Conservation (phyloP, 2,888 invertebrate species). For the Limulus polyphemus region DNA sequence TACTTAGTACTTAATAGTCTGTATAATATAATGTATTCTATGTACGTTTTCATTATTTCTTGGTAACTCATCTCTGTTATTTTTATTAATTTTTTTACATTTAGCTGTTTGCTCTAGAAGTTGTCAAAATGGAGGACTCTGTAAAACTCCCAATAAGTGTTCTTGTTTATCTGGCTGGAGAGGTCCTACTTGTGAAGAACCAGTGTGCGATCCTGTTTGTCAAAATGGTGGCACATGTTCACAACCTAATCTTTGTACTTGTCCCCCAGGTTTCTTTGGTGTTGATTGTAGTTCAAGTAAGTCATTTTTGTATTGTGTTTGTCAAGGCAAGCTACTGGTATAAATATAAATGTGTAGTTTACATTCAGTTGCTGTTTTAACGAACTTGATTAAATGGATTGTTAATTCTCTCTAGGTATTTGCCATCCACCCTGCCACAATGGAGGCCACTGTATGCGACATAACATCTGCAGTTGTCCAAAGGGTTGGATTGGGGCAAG, state of each 20-base stretch:
- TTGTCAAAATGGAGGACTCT: not conserved
- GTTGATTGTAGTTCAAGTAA: not conserved
- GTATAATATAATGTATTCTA: no score
- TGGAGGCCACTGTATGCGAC: not conserved
- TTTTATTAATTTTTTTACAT: no score
- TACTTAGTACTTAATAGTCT: no score
- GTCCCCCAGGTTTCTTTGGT: conserved; percentile 1
- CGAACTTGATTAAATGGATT: no score
- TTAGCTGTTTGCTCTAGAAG: not conserved
- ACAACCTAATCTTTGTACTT: not conserved
- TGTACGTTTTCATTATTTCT: not conserved
- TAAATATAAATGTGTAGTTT: no score
- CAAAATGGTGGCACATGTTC: not conserved
- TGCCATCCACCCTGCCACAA: conserved; percentile 2
- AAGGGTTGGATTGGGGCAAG: not conserved
- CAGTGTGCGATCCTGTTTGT: not conserved
- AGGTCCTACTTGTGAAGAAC: not conserved
- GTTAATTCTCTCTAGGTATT: not conserved
- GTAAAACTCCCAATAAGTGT: not conserved
- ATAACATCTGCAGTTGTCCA: conserved; percentile 1
- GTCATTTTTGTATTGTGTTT: no score
- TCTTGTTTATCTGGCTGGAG: not conserved
- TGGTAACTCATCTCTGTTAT: not conserved
- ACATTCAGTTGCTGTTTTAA: no score
- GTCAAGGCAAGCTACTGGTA: no score